A percentile compares a stretch with the other conserved stretches of the same genome.
These are phyloP conservation scores for Tiliacea citrago DNA, from an alignment of 2,888 invertebrate species.

Conservation along the genomic window DNA sequence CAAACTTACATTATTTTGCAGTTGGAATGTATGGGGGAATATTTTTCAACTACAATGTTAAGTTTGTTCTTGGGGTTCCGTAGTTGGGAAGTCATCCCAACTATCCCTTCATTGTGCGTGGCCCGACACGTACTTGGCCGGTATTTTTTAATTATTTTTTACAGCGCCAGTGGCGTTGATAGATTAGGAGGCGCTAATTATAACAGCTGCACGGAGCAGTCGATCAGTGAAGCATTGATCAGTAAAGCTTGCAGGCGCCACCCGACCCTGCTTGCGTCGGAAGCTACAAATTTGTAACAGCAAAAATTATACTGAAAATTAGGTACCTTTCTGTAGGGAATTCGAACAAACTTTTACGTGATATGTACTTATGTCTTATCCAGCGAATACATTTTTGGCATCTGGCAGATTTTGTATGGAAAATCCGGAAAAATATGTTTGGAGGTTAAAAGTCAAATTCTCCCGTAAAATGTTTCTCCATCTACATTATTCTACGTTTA, in stretches of 20 bases:
- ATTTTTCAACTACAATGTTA: no score
- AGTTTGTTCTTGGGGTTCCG: no score
- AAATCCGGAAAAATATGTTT: background rate
- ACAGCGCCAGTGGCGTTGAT: background rate
- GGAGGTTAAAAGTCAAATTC: no score
- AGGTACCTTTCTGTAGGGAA: background rate
- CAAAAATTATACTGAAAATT: background rate
- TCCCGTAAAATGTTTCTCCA: no score
- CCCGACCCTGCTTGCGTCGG: background rate
- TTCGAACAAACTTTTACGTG: no score
- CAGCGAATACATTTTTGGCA: background rate
- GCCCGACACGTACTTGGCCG: no score
- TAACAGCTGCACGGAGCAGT: background rate
- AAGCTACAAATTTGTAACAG: background rate
- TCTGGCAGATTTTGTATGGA: background rate
- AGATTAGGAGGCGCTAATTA: conserved; percentile 1
- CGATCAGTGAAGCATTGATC: background rate
- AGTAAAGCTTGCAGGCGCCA: background rate
- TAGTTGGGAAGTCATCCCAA: no score
- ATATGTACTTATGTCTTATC: no score
- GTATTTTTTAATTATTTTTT: conserved; percentile 30
- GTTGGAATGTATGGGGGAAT: no score
- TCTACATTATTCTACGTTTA: no score
- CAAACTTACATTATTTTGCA: no score
- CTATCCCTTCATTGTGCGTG: no score